phyloP scores from a whole-genome alignment of 2,797 vertebrate species.

The Catostomus latipinnis region DNA sequence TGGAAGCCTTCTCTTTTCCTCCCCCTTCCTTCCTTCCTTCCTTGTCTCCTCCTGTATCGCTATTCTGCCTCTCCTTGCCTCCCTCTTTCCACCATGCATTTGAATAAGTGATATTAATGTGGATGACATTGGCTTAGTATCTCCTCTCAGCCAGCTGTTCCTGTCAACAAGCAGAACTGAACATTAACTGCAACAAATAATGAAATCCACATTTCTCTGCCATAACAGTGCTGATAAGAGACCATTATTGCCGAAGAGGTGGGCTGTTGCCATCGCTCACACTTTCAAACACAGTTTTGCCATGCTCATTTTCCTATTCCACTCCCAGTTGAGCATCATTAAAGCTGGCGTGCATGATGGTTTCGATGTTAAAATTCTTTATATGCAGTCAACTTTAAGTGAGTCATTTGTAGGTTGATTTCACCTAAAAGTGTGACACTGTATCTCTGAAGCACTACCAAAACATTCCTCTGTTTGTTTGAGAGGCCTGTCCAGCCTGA shows the following conservation, averaged over 20 bases:
- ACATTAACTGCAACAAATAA: constrained; percentile 54
- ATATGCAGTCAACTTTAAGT: too few relatives aligned
- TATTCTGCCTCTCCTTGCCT: background rate
- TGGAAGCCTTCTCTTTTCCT: background rate
- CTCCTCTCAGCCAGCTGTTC: constrained; percentile 45
- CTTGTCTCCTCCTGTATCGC: background rate
- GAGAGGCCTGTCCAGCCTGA: too few relatives aligned
- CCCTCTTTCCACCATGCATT: background rate
- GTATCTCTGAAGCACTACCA: too few relatives aligned
- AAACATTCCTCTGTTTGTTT: too few relatives aligned
- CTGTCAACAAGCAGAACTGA: constrained; percentile 44
- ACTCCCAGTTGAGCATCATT: constrained; percentile 20
- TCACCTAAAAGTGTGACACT: too few relatives aligned
- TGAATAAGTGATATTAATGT: constrained; percentile 47
- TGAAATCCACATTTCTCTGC: constrained; percentile 48
- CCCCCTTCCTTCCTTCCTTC: background rate
- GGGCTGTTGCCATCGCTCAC: constrained; percentile 24
- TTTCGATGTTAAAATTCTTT: too few relatives aligned
- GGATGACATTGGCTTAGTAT: constrained; percentile 44
- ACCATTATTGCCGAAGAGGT: constrained; percentile 23
- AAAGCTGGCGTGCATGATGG: background rate
- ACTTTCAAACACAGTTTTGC: background rate
- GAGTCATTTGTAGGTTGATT: too few relatives aligned
- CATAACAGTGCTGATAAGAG: constrained; percentile 47
- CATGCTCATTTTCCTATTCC: constrained; percentile 12